Conservation (phyloP, 2,113 vertebrate species). For the Mesitornis unicolor region DNA sequence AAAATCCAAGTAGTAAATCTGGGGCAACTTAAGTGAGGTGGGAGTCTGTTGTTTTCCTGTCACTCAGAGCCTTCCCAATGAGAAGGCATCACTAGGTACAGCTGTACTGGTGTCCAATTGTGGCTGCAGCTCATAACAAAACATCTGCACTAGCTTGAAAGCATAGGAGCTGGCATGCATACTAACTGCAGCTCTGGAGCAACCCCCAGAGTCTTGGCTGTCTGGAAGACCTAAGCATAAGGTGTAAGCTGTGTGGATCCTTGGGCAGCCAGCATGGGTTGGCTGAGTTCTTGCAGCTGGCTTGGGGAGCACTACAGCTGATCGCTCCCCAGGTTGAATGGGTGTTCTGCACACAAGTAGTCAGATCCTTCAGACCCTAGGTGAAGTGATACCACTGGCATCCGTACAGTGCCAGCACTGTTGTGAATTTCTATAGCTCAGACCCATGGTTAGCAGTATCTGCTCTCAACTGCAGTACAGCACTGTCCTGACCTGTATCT, state of each 20-base stretch:
- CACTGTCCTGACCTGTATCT: background rate
- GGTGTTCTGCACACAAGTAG: background rate
- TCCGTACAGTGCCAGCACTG: background rate
- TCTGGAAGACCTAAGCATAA: background rate
- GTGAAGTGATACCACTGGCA: background rate
- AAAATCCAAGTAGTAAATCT: background rate
- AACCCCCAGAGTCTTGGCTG: background rate
- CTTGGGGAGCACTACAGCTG: background rate
- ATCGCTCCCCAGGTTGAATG: background rate
- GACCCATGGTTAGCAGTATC: background rate
- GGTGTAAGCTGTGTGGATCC: background rate
- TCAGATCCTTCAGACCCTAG: background rate
- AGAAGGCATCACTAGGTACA: background rate
- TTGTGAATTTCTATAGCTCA: background rate
- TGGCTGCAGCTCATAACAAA: background rate
- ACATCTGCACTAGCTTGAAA: background rate
- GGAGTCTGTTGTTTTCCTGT: background rate
- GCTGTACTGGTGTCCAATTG: background rate
- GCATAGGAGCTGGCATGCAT: background rate
- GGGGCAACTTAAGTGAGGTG: background rate
- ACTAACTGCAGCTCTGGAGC: background rate
- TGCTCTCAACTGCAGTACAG: background rate
- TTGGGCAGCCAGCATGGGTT: rapidly evolving
- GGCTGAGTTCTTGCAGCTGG: background rate
- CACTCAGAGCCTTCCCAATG: background rate